Evolutionary conservation across 2,113 vertebrate species (phyloP), one percentile per base, ranked within the genome.

Genomic region (Psilopsiagon aymara): DNA sequence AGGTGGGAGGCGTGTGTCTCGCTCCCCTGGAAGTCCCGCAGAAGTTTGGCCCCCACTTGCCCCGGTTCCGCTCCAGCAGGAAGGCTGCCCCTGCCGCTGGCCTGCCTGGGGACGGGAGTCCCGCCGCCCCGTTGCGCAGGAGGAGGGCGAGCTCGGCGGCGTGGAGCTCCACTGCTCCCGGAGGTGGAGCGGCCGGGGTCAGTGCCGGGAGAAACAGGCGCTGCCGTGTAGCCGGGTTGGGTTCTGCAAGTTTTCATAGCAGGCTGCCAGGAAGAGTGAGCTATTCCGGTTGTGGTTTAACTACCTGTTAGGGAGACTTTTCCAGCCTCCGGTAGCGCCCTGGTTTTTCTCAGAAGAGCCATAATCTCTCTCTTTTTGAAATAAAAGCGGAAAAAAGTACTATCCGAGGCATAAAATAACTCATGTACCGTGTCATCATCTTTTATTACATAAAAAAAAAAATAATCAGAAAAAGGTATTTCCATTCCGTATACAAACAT

Each of bases 391-490:
- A 29, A 24, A 11, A 28, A 78, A 52, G 9, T 27, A 14, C 5
- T n/a, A 2, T 37, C 17, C 1, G 0, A 13, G 15, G 10, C 8
- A 7, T 51, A 10, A 31, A 53, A 7, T 21, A 13, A 5, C 39
- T 39, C 2, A 3, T 37, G 9, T 14, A 3, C 17, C 0, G 0
- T 44, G 3, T 31, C 2, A 5, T 70, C 3, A 1, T 51, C 53
- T 37, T 59, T 11, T 33, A 10, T 52, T 55, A 6, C 21, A 31
- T 66, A 2, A 43, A 4, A 41, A 37, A 19, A 35, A 43, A 4
- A 41, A 37, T 37, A 37, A 37, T 37, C 35, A 37, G 35, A 24
- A 29, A 17, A 20, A 20, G 4, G 3, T 29, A 52, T 73, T 92
- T 28, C 6, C 3, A 1, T 62, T 62, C 43, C 7, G 2, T n/a